A percentile compares a stretch with the other conserved stretches of the same genome.
Conservation (phyloP, 1,140 invertebrate species). For the Nixonia krombeini region DNA sequence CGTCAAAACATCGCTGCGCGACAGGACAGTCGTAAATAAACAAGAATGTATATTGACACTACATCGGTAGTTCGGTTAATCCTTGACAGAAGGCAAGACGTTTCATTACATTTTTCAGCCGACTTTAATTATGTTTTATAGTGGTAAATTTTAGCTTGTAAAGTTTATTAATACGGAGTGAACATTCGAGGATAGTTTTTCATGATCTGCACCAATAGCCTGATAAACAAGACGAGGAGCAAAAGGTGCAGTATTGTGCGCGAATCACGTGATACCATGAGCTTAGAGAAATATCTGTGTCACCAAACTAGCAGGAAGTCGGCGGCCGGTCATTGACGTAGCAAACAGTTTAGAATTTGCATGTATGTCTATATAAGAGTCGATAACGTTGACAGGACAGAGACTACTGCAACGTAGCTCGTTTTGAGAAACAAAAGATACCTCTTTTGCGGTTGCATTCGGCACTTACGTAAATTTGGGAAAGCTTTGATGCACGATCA, state of each 20-base stretch:
- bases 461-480: slow-evolving; percentile 10
- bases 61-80: too few species aligned
- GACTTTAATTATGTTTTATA: too few species aligned
- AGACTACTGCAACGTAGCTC: slow-evolving; percentile 33
- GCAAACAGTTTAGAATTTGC: slow-evolving; percentile 62
- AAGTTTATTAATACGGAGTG: too few species aligned
- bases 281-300: slow-evolving; percentile 59
- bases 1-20: too few species aligned
- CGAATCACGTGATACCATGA: slow-evolving; percentile 14
- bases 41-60: too few species aligned
- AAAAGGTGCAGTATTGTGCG: slow-evolving; percentile 2
- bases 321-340: slow-evolving; percentile 45
- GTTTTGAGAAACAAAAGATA: slow-evolving; percentile 26
- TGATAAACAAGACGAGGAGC: not conserved
- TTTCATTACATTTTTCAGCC: too few species aligned
- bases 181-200: too few species aligned
- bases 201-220: too few species aligned
- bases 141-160: too few species aligned
- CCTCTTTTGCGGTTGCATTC: slow-evolving; percentile 10
- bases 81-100: too few species aligned
- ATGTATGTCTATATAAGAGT: slow-evolving; percentile 58
- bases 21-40: too few species aligned
- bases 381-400: slow-evolving; percentile 6
- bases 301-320: slow-evolving; percentile 39
- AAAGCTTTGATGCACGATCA: too few species aligned